Conservation (phyloP, 2,797 vertebrate species). For the Thunnus albacares region DNA sequence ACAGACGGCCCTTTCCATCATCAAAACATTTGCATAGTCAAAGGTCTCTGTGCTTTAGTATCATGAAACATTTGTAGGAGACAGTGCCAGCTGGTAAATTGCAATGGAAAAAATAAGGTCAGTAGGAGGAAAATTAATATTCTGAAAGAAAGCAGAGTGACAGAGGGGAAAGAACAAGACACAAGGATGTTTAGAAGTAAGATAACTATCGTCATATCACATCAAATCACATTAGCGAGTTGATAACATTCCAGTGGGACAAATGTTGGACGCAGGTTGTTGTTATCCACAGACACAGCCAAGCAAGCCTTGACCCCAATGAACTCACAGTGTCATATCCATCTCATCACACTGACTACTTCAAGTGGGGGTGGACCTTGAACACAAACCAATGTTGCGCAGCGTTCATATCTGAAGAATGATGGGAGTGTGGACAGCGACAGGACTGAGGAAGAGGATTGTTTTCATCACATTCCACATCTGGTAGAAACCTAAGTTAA, state of each 20-base stretch:
- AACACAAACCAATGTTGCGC: constrained; percentile 30
- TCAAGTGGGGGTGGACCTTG: constrained; percentile 44
- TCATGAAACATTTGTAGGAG: background rate
- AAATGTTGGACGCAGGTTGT: constrained; percentile 35
- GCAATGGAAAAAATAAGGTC: background rate
- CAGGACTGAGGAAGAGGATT: background rate
- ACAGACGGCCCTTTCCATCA: too few relatives aligned
- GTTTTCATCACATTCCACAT: constrained; percentile 32
- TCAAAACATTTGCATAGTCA: background rate
- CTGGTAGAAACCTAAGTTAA: background rate
- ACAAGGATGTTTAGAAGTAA: constrained; percentile 27
- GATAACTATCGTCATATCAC: constrained; percentile 18
- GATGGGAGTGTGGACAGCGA: constrained; percentile 23
- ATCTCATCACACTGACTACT: constrained; percentile 55
- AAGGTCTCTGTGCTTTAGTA: background rate
- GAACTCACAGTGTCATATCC: constrained; percentile 53
- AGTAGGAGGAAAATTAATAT: background rate
- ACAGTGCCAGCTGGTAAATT: background rate
- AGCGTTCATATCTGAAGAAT: constrained; percentile 29
- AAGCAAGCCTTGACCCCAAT: constrained; percentile 42
- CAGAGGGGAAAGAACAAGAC: constrained; percentile 6
- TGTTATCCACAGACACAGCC: constrained; percentile 32
- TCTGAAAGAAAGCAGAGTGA: constrained; percentile 1
- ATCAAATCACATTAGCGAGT: constrained; percentile 35
- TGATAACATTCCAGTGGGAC: constrained; percentile 6